phyloP scores from a whole-genome alignment of 2,113 vertebrate species.

The Oncorhynchus mykiss region DNA sequence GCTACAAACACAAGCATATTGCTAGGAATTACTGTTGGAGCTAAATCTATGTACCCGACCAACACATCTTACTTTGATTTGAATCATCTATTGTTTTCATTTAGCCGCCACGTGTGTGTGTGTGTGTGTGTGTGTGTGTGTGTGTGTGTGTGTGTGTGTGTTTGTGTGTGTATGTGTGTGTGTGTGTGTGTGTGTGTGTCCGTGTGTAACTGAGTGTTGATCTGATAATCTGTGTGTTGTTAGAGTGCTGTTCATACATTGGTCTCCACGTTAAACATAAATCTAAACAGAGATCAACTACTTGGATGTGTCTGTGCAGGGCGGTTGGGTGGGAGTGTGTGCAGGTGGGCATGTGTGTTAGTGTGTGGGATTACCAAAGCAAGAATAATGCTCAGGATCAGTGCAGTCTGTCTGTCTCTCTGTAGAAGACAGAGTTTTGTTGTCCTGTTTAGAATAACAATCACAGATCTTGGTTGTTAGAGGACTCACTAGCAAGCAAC shows the following conservation, averaged over 20 bases:
- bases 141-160: too few species aligned
- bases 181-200: conserved; percentile 10
- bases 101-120: too few species aligned
- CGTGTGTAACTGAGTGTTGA: conserved; percentile 38
- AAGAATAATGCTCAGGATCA: not conserved
- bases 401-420: too few species aligned
- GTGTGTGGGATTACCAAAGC: not conserved
- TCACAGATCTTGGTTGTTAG: too few species aligned
- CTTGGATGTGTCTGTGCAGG: conserved; percentile 12
- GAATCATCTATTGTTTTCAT: too few species aligned
- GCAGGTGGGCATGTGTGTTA: not conserved
- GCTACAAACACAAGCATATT: too few species aligned
- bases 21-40: too few species aligned
- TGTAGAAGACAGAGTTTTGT: not conserved
- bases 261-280: conserved; percentile 65
- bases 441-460: not conserved
- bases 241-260: conserved; percentile 73
- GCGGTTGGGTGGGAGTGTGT: too few species aligned
- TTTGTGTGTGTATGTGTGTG: too few species aligned
- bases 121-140: too few species aligned
- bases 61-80: too few species aligned
- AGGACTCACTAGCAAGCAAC: not conserved
- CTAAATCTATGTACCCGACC: too few species aligned
- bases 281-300: conserved; percentile 56
- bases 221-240: conserved; percentile 72